Conservation (phyloP, 1,140 invertebrate genomes). For the Harpegnathos saltator region DNA sequence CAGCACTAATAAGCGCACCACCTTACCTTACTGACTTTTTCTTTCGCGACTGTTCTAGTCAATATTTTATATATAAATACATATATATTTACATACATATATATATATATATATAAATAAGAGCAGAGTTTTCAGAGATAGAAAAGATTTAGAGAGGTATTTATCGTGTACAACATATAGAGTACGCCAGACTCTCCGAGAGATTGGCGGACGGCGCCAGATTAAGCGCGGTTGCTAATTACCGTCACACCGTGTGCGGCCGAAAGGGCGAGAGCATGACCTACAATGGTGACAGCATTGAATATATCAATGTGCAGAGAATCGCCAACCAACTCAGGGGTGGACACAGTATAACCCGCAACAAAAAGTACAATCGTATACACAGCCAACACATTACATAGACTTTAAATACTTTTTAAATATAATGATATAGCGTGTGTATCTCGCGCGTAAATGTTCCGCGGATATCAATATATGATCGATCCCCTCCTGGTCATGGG, state of each 20-base stretch:
- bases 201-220: not conserved
- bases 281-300: constrained; percentile 64
- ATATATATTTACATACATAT: constrained; percentile 13
- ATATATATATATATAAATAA: constrained; percentile 19
- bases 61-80: constrained; percentile 74
- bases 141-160: constrained; percentile 65
- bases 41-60: constrained; percentile 67
- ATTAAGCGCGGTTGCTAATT: constrained; percentile 19
- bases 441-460: constrained; percentile 52
- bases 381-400: constrained; percentile 84
- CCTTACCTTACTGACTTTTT: constrained; percentile 36
- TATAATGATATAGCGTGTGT: constrained; percentile 73
- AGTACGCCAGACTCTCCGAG: constrained; percentile 11
- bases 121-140: constrained; percentile 44
- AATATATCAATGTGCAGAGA: constrained; percentile 66
- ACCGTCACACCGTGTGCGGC: constrained; percentile 26
- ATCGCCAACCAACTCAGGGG: constrained; percentile 83
- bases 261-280: constrained; percentile 56
- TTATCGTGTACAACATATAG: constrained; percentile 54
- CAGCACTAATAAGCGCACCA: constrained; percentile 12
- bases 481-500: constrained; percentile 16
- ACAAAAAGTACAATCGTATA: constrained; percentile 86
- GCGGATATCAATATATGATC: constrained; percentile 65
- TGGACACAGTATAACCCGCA: constrained; percentile 83
- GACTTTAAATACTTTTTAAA: constrained; percentile 81